Percentiles rank a stretch among this genome's conserved stretches.
Evolutionary conservation across 2,797 vertebrate genomes (phyloP).

Genomic region (Huso huso): DNA sequence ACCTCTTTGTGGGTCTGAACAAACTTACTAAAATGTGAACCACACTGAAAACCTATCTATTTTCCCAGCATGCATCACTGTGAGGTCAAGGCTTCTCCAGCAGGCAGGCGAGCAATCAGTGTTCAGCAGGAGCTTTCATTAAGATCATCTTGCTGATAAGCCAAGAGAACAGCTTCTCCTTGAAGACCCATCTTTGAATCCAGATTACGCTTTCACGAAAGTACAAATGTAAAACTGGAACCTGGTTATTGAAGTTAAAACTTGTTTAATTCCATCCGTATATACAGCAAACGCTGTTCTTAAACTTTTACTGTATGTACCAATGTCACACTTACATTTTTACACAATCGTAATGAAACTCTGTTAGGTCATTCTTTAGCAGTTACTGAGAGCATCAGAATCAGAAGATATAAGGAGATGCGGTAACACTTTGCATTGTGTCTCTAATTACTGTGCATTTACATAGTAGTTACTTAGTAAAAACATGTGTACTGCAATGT

Average conservation of each 20-base stretch:
- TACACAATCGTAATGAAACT: background rate
- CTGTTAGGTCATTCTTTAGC: too few relatives aligned
- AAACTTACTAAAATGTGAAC: too few relatives aligned
- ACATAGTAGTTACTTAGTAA: too few relatives aligned
- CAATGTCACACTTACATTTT: background rate
- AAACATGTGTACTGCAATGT: too few relatives aligned
- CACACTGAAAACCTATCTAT: too few relatives aligned
- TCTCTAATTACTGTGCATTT: too few relatives aligned
- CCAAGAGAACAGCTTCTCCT: constrained; percentile 2
- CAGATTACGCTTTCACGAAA: background rate
- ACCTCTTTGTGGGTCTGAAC: too few relatives aligned
- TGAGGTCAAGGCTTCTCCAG: background rate
- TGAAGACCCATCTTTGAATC: constrained; percentile 8
- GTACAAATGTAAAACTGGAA: constrained; percentile 11
- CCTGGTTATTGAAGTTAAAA: constrained; percentile 2
- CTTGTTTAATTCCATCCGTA: too few relatives aligned
- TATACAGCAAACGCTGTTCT: too few relatives aligned
- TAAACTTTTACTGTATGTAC: background rate
- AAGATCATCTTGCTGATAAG: constrained; percentile 15
- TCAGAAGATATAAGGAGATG: too few relatives aligned
- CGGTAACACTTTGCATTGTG: too few relatives aligned
- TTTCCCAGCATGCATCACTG: background rate
- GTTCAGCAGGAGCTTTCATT: constrained; percentile 10
- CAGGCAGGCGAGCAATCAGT: constrained; percentile 2
- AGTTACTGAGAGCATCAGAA: too few relatives aligned